Conservation (phyloP, 2,113 vertebrate species). For the Sitta europaea region DNA sequence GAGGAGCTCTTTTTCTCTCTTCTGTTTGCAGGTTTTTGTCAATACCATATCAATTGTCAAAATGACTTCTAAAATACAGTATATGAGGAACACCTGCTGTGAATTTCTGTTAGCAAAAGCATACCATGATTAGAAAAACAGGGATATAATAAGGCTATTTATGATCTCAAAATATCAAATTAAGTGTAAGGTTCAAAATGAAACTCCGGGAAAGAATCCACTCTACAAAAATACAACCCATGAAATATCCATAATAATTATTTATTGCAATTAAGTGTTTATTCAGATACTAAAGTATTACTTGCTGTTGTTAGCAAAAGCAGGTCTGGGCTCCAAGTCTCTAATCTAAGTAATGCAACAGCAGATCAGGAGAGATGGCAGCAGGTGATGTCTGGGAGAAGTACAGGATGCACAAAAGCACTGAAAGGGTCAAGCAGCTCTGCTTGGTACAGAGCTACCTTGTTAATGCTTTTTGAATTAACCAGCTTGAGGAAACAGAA, state of each 20-base stretch:
- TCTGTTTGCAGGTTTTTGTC: neutral
- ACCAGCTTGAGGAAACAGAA: neutral
- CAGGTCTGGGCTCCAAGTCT: neutral
- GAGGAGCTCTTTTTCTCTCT: neutral
- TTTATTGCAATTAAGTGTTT: neutral
- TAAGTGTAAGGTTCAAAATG: neutral
- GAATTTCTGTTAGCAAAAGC: constrained; percentile 16
- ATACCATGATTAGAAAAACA: neutral
- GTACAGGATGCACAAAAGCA: neutral
- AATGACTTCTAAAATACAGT: neutral
- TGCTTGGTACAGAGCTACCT: neutral
- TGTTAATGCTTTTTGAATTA: neutral
- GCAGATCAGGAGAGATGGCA: neutral
- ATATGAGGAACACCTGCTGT: neutral
- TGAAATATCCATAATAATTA: neutral
- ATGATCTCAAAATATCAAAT: neutral
- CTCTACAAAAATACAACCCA: neutral
- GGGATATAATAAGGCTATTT: neutral
- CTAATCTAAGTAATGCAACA: neutral
- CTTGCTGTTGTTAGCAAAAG: neutral
- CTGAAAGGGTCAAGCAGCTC: neutral
- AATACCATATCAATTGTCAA: neutral
- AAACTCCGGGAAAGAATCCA: neutral
- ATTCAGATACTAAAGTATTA: neutral
- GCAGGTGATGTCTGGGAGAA: neutral